A percentile compares a stretch with the other conserved stretches of the same genome.
phyloP scores from a whole-genome alignment of 2,888 invertebrate species.

The Helicoverpa assulta region DNA sequence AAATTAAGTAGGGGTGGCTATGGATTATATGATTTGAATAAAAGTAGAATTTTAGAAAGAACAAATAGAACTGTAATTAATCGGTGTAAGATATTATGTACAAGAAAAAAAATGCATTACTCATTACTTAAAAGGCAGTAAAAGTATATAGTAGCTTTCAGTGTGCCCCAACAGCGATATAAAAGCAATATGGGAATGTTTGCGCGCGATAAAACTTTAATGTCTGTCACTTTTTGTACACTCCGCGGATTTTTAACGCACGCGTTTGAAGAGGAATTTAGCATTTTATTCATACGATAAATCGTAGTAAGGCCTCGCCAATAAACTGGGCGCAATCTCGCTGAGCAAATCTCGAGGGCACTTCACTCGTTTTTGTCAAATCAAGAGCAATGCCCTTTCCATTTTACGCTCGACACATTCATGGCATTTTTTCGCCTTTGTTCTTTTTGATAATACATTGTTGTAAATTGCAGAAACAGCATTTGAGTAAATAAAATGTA shows the following conservation, averaged over 20 bases:
- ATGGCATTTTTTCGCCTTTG: conserved; percentile 59
- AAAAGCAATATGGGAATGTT: conserved; percentile 49
- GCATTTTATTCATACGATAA: conserved; percentile 62
- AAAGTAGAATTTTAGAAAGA: neutral
- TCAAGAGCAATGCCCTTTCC: conserved; percentile 68
- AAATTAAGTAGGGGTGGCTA: conserved; percentile 8
- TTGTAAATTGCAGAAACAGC: conserved; percentile 8
- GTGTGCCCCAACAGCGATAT: conserved; percentile 33
- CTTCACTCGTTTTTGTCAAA: conserved; percentile 78
- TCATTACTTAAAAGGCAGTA: conserved; percentile 49
- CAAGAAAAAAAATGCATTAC: neutral
- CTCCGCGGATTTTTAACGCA: conserved; percentile 35
- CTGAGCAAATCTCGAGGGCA: conserved; percentile 71
- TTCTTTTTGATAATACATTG: conserved; percentile 46
- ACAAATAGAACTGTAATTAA: neutral
- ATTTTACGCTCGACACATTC: conserved; percentile 61
- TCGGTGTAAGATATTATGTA: neutral
- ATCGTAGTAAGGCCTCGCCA: conserved; percentile 67
- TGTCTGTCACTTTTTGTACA: conserved; percentile 39
- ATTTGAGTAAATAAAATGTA: conserved; percentile 16
- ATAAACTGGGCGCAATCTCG: conserved; percentile 75
- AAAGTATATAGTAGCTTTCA: conserved; percentile 45
- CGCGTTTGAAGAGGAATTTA: conserved; percentile 41
- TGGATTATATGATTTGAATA: neutral
- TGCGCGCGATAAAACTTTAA: conserved; percentile 56